Evolutionary conservation across 1,140 invertebrate species (phyloP).

Genomic region (fruit fly (Drosophila melanogaster)): DNA sequence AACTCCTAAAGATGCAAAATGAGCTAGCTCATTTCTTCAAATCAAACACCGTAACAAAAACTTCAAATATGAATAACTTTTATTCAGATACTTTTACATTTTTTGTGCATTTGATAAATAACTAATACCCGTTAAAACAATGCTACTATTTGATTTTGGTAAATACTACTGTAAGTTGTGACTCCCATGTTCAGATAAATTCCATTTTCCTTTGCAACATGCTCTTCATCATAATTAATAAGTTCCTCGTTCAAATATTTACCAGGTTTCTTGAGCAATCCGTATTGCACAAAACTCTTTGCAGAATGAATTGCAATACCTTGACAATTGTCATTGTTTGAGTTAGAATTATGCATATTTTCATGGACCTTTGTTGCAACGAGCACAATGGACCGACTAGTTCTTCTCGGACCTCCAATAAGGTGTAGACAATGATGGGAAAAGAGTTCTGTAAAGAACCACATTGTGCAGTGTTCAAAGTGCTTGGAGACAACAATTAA

Average conservation of each 20-base stretch:
- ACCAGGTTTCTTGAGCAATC: slow-evolving; percentile 11
- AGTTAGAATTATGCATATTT: slow-evolving; percentile 54
- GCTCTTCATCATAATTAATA: slow-evolving; percentile 10
- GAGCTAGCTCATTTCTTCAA: background rate
- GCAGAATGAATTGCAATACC: slow-evolving; percentile 25
- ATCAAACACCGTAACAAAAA: no score
- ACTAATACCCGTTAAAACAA: no score
- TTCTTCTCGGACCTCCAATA: slow-evolving; percentile 54
- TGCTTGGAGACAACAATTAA: slow-evolving; percentile 70
- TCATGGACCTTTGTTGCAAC: slow-evolving; percentile 32
- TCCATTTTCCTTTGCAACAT: background rate
- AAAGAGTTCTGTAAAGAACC: slow-evolving; percentile 35
- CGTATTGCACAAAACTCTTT: slow-evolving; percentile 25
- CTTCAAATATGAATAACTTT: background rate
- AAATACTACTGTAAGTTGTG: background rate
- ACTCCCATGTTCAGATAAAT: background rate
- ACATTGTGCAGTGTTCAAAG: slow-evolving; percentile 68
- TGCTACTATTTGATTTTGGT: no score
- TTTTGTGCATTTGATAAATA: no score
- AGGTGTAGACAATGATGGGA: slow-evolving; percentile 57
- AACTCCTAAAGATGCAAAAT: slow-evolving; percentile 9
- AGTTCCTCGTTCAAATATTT: slow-evolving; percentile 9
- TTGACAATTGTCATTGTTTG: slow-evolving; percentile 57
- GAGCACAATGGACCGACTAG: slow-evolving; percentile 34
- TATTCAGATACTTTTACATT: background rate